phyloP scores from a whole-genome alignment of 2,113 vertebrate species.

The Semicossyphus pulcher region DNA sequence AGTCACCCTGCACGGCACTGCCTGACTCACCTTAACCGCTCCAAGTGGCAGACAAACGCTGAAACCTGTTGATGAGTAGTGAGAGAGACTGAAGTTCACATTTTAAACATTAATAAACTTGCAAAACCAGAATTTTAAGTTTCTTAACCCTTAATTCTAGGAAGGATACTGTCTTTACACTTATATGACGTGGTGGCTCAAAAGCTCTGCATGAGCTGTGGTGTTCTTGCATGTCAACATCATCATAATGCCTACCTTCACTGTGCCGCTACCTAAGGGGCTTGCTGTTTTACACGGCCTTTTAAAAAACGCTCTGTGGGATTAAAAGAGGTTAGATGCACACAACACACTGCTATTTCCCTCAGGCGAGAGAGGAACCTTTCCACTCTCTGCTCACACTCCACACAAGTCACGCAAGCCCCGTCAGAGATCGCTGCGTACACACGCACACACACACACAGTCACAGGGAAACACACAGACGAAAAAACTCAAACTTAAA shows the following conservation, averaged over 20 bases:
- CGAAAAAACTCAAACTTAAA: constrained; percentile 27
- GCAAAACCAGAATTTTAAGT: background rate
- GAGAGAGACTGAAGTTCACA: background rate
- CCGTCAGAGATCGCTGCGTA: constrained; percentile 51
- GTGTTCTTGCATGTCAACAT: constrained; percentile 30
- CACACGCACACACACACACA: constrained; percentile 42
- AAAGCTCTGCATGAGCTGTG: constrained; percentile 35
- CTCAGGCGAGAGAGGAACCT: constrained; percentile 80
- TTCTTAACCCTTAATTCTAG: background rate
- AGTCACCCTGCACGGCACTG: constrained; percentile 25
- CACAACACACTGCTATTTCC: constrained; percentile 78
- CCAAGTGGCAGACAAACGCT: constrained; percentile 30
- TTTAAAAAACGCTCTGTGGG: constrained; percentile 75
- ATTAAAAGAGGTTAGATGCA: constrained; percentile 79
- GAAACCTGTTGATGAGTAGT: constrained; percentile 45
- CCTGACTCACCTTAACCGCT: constrained; percentile 48
- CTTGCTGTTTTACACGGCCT: constrained; percentile 73
- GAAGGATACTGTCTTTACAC: background rate
- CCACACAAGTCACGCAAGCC: constrained; percentile 78
- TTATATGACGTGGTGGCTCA: constrained; percentile 27
- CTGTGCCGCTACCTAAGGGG: constrained; percentile 50
- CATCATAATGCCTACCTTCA: constrained; percentile 34
- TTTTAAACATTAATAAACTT: background rate
- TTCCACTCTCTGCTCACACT: constrained; percentile 77
- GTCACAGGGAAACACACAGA: constrained; percentile 53